Conservation (phyloP, 2,113 vertebrate species). For the Lampris incognitus region DNA sequence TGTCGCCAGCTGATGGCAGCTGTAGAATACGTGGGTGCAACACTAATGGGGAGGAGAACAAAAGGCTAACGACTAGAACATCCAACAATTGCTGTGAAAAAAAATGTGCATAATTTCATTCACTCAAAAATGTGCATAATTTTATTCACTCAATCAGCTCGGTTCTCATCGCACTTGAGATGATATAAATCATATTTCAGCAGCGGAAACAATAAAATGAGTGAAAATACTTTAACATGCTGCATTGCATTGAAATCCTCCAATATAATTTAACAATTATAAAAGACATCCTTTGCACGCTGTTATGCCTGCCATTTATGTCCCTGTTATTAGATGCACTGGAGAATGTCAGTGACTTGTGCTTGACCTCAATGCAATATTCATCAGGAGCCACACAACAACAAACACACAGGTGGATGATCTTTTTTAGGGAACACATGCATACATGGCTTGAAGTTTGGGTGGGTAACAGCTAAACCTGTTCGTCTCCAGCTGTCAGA, state of each 20-base stretch:
- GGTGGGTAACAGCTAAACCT: constrained; percentile 39
- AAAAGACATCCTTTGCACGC: constrained; percentile 2
- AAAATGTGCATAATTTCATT: constrained; percentile 48
- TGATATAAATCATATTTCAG: constrained; percentile 53
- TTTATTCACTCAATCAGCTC: constrained; percentile 32
- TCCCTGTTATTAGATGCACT: constrained; percentile 43
- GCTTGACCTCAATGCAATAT: constrained; percentile 64
- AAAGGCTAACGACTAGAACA: constrained; percentile 57
- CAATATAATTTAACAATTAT: constrained; percentile 54
- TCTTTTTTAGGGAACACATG: constrained; percentile 23
- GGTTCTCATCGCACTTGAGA: constrained; percentile 43
- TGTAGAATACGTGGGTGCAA: constrained; percentile 51
- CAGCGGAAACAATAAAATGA: constrained; percentile 33
- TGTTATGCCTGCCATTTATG: constrained; percentile 49
- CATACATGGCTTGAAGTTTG: constrained; percentile 35
- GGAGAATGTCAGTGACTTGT: constrained; percentile 48
- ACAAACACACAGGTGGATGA: constrained; percentile 18
- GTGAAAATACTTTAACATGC: constrained; percentile 37
- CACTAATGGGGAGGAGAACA: constrained; percentile 52
- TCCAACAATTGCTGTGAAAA: constrained; percentile 57
- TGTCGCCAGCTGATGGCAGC: constrained; percentile 63
- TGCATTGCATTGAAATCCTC: constrained; percentile 37
- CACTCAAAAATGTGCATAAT: not conserved
- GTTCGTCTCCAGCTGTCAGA: constrained; percentile 47
- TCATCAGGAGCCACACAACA: constrained; percentile 14